These are phyloP conservation scores for Scaeva pyrastri DNA, from an alignment of 2,888 invertebrate species.

Conservation along the genomic window DNA sequence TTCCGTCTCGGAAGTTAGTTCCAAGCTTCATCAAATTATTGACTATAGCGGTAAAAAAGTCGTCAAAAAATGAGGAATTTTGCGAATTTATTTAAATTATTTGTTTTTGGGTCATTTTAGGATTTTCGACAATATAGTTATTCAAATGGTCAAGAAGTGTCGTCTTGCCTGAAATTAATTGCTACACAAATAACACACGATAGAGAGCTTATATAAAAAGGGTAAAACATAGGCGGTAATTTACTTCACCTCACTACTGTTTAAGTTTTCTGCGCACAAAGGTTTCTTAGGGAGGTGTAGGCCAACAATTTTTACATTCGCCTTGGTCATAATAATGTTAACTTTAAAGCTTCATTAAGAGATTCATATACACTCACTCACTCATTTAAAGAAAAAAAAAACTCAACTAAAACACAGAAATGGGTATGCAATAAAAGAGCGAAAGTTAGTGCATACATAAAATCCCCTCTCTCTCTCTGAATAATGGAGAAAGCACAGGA, in stretches of 20 bases:
- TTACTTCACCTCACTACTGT: conserved; percentile 1
- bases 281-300: conserved; percentile 3
- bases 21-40: too few relatives aligned
- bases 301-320: conserved; percentile 59
- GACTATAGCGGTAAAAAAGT: too few relatives aligned
- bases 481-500: conserved; percentile 43
- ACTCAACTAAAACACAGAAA: not conserved
- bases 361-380: conserved; percentile 24
- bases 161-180: too few relatives aligned
- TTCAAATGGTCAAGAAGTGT: too few relatives aligned
- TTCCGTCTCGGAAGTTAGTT: too few relatives aligned
- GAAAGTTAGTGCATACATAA: conserved; percentile 45
- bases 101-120: too few relatives aligned
- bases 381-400: not conserved
- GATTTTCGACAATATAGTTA: too few relatives aligned
- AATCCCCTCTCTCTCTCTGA: conserved; percentile 36
- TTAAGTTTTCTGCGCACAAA: conserved; percentile 44
- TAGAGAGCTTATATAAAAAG: too few relatives aligned
- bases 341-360: conserved; percentile 36
- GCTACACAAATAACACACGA: too few relatives aligned
- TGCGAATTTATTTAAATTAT: too few relatives aligned
- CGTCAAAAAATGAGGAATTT: too few relatives aligned
- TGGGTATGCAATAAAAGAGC: conserved; percentile 59
- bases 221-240: not conserved
- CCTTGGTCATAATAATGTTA: conserved; percentile 50